Evolutionary conservation across 2,888 invertebrate species (phyloP).

Genomic region (Ennomos erosarius): DNA sequence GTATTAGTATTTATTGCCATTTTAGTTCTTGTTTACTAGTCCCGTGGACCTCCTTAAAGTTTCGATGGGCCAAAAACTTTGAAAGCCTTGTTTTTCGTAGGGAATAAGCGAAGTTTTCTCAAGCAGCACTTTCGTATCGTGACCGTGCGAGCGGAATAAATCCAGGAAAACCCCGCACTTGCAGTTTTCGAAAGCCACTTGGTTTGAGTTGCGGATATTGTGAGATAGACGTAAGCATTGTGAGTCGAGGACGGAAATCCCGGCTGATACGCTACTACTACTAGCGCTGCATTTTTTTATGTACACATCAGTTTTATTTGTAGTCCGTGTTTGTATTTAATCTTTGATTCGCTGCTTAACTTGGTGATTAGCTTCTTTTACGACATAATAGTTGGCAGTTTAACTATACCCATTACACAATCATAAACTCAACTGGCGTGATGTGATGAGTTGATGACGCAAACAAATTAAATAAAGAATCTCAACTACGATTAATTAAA

Average conservation of each 20-base stretch:
- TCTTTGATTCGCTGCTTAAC: no score
- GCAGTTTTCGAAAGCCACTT: conserved; percentile 34
- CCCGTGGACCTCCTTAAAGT: conserved; percentile 8
- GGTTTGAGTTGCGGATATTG: conserved; percentile 35
- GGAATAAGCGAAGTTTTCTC: conserved; percentile 32
- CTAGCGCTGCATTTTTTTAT: no score
- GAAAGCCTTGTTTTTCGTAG: conserved; percentile 27
- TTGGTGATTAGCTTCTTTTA: no score
- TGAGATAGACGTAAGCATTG: conserved; percentile 30
- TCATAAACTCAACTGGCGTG: no score
- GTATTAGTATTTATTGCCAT: conserved; percentile 6
- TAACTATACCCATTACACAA: no score
- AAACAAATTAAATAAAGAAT: no score
- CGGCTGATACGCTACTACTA: conserved; percentile 23
- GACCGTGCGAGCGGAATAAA: conserved; percentile 36
- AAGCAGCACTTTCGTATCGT: conserved; percentile 35
- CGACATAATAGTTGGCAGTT: no score
- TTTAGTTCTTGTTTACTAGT: conserved; percentile 17
- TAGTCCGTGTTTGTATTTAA: no score
- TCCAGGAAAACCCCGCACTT: conserved; percentile 28
- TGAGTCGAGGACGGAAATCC: conserved; percentile 31
- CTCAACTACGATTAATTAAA: no score
- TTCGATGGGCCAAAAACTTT: conserved; percentile 11
- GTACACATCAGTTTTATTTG: no score
- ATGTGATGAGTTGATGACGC: no score